Conservation (phyloP, 2,113 vertebrate genomes). For the Cottus gobio region DNA sequence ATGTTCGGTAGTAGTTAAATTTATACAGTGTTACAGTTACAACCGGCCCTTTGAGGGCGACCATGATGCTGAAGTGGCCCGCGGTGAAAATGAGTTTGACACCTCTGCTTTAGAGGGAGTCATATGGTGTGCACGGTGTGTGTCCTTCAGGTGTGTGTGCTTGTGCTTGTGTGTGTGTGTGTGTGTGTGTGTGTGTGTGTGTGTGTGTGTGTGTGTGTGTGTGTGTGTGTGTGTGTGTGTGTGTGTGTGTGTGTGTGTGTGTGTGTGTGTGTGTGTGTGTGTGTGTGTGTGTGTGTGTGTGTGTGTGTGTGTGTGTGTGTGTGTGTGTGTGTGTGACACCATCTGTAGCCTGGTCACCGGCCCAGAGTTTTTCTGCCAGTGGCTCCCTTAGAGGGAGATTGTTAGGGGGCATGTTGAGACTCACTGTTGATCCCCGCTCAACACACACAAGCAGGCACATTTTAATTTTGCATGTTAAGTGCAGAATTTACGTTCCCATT, state of each 20-base stretch:
- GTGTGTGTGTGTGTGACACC: slow-evolving; percentile 51
- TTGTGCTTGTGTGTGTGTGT: slow-evolving; percentile 35
- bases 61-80: too few species aligned
- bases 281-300: slow-evolving; percentile 39
- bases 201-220: slow-evolving; percentile 31
- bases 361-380: slow-evolving; percentile 63
- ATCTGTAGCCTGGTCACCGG: slow-evolving; percentile 75
- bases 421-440: slow-evolving; percentile 43
- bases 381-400: slow-evolving; percentile 64
- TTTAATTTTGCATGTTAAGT: background rate
- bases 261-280: slow-evolving; percentile 40
- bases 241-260: slow-evolving; percentile 29
- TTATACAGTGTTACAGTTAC: too few species aligned
- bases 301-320: slow-evolving; percentile 29
- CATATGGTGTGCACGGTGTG: slow-evolving; percentile 61
- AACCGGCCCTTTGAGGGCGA: too few species aligned
- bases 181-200: slow-evolving; percentile 39
- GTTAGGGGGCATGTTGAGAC: slow-evolving; percentile 57
- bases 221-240: slow-evolving; percentile 37
- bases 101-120: slow-evolving; percentile 61
- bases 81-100: too few species aligned
- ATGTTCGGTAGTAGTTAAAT: too few species aligned
- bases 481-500: too few species aligned
- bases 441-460: slow-evolving; percentile 29
- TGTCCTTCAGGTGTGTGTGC: slow-evolving; percentile 72